Conservation (phyloP, 2,797 vertebrate species). For the Coregonus suidteri region DNA sequence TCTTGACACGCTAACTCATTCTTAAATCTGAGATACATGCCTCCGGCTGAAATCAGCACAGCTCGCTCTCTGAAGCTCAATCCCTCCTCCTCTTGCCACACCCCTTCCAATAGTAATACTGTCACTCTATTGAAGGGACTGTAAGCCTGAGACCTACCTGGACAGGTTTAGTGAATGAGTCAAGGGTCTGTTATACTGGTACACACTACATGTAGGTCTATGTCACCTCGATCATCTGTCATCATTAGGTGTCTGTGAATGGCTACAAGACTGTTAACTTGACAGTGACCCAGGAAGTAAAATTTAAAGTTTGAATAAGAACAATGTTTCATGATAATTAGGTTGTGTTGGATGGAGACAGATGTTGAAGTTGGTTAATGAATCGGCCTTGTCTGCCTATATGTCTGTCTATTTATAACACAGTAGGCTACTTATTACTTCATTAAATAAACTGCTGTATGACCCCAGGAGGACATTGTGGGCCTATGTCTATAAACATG, state of each 20-base stretch:
- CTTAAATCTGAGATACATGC: constrained; percentile 78
- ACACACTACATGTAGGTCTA: constrained; percentile 32
- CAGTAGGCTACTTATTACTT: no score
- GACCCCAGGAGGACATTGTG: no score
- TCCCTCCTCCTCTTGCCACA: constrained; percentile 65
- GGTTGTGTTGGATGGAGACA: background rate
- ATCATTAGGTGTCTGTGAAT: background rate
- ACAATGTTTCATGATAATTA: background rate
- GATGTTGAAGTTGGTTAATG: background rate
- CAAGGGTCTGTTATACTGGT: constrained; percentile 58
- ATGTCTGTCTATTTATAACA: no score
- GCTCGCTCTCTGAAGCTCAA: constrained; percentile 70
- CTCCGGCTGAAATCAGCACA: constrained; percentile 61
- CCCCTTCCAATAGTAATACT: constrained; percentile 68
- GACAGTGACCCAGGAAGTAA: background rate
- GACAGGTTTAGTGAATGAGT: constrained; percentile 57
- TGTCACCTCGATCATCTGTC: constrained; percentile 38
- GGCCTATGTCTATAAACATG: no score
- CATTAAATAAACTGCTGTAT: no score
- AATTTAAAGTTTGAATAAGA: background rate
- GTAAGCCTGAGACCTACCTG: constrained; percentile 61
- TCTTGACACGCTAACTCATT: constrained; percentile 86
- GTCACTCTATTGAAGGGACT: constrained; percentile 57
- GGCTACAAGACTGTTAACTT: background rate
- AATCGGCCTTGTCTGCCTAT: no score